Base-by-base conservation (phyloP, 2,113 vertebrate genomes). In the Anarrhichthys ocellatus region DNA sequence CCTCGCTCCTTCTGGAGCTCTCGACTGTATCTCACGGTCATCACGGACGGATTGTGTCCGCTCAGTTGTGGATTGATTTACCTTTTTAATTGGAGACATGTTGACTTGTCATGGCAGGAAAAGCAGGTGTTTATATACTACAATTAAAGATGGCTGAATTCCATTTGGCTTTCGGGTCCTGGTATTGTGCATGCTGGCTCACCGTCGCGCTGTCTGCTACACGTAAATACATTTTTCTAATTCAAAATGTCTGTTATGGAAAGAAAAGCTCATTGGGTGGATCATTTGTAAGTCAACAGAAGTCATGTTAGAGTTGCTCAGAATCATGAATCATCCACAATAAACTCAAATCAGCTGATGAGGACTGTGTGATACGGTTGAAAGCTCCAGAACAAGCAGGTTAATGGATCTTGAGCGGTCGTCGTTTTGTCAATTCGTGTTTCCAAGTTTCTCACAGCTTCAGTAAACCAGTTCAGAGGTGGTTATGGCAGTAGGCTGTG, bases 401-500 rank as follows among this genome's bases (percentile, higher is more conserved):
- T 44, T 48, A 70, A 15, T 40, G 61, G 67, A 52, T 56, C 1
- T 59, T 20, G 61, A 67, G 74, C 62, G n/a, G 18, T 54, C 13
- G 5, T 32, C 24, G 10, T 73, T 50, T 69, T n/a, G 17, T 69
- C 38, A 56, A 50, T 20, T 50, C 18, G 17, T 17, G 48, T 9
- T 69, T 38, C 3, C 20, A 46, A 32, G 27, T 67, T 29, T 32
- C 42, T 29, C 15, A 13, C 20, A 0, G 52, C 58, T 27, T 72
- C n/a, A 27, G 52, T 22, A 62, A 52, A 69, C 29, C 58, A 18
- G 40, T 82, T 67, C 24, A 65, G 44, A 66, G 64, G 56, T 36
- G 77, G 44, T 75, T 52, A 34, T 73, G 76, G 56, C 52, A 27
- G 58, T 44, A 36, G 66, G 38, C 42, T 48, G 62, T 76, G 69